Evolutionary conservation across 2,113 vertebrate genomes (phyloP).

Genomic region (Rhagologus leucostigma): DNA sequence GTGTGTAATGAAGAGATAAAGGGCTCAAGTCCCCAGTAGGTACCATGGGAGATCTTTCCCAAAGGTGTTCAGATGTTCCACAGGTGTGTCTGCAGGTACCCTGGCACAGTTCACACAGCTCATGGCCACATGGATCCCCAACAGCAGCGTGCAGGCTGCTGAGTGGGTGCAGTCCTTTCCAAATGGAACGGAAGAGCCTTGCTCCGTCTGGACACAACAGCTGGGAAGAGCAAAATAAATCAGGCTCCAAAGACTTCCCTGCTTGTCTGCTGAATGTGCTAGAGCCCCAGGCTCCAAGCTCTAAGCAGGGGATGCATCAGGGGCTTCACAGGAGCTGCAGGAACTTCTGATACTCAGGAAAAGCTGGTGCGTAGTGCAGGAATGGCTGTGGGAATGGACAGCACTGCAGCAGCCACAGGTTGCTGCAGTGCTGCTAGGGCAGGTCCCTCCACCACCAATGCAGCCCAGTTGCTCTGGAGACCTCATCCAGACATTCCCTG

Average conservation of each 20-base stretch:
- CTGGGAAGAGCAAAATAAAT: not conserved
- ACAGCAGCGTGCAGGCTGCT: not conserved
- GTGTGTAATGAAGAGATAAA: not conserved
- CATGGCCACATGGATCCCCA: accelerated
- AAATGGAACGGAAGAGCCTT: not conserved
- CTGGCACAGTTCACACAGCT: not conserved
- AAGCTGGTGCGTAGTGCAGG: not conserved
- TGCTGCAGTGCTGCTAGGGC: too few relatives aligned
- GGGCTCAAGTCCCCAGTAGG: not conserved
- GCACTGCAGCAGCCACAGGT: not conserved
- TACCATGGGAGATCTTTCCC: not conserved
- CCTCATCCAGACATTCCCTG: not conserved
- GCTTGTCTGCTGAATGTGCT: not conserved
- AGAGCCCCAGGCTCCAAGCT: not conserved
- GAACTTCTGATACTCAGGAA: not conserved
- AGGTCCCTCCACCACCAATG: not conserved
- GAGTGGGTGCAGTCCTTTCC: not conserved
- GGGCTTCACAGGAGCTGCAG: not conserved
- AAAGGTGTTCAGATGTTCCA: not conserved
- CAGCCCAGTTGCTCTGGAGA: not conserved
- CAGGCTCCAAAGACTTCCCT: not conserved
- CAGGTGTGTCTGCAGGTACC: not conserved
- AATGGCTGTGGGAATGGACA: not conserved
- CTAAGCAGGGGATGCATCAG: not conserved
- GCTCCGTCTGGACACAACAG: not conserved